Percentiles rank a stretch among this genome's conserved stretches.
Conservation (phyloP, 1,140 invertebrate genomes). For the Cecropterus lyciades region DNA sequence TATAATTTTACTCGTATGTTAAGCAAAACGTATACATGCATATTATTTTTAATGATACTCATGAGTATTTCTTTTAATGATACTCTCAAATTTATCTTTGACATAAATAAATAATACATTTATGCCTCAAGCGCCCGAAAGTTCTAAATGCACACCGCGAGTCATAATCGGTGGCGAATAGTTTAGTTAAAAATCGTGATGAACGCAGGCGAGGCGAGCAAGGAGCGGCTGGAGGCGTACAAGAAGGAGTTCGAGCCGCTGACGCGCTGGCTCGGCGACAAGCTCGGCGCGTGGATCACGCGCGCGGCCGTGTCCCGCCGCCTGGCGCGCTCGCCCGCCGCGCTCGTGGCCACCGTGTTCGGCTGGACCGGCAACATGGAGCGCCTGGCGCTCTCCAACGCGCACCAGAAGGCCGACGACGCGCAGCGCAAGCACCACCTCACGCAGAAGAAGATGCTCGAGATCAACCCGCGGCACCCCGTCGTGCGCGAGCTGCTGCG, state of each 20-base stretch:
- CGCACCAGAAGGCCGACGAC: slow-evolving; percentile 98
- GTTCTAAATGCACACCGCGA: too few species aligned
- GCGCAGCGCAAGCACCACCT: slow-evolving; percentile 96
- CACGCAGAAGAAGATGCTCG: slow-evolving; percentile 98
- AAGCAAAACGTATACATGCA: too few species aligned
- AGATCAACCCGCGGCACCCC: slow-evolving; percentile 99
- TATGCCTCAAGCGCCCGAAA: too few species aligned
- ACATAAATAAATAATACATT: too few species aligned
- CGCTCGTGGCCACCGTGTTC: slow-evolving; percentile 97
- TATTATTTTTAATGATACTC: too few species aligned
- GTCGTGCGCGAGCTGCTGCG: slow-evolving; percentile 96
- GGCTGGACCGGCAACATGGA: slow-evolving; percentile 99
- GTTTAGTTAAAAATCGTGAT: too few species aligned
- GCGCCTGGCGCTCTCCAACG: slow-evolving; percentile 96
- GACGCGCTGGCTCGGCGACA: slow-evolving; percentile 95
- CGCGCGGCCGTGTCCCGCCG: slow-evolving; percentile 96
- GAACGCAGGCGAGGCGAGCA: slow-evolving; percentile 89
- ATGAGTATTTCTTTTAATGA: too few species aligned
- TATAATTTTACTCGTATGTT: too few species aligned
- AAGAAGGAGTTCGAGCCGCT: slow-evolving; percentile 95
- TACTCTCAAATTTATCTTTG: too few species aligned
- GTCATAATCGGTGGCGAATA: too few species aligned
- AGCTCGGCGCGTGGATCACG: slow-evolving; percentile 92
- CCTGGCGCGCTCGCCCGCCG: slow-evolving; percentile 96
- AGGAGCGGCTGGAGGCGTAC: slow-evolving; percentile 92